Percentiles rank a stretch among this genome's conserved stretches.
These are phyloP conservation scores for Aurelia sp. DNA, from an alignment of 30 jellyfish, hydroid and myxozoan species.

Conservation along the genomic window DNA sequence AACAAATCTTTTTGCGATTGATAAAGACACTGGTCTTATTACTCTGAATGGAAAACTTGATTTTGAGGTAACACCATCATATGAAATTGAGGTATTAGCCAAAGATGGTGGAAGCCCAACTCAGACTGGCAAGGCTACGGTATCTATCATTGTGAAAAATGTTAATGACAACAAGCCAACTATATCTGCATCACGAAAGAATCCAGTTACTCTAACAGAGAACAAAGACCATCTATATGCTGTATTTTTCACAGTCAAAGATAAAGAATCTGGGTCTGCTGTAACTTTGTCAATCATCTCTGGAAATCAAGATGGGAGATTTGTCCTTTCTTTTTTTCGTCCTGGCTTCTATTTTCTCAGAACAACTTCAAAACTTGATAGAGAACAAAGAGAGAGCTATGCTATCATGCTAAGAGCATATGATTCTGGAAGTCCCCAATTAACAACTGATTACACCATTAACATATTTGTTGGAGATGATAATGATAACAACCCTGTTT, in stretches of 20 bases:
- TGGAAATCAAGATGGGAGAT: conserved; percentile 34
- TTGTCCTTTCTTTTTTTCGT: conserved; percentile 1
- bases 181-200: not conserved
- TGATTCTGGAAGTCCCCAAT: conserved; percentile 78
- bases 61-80: conserved; percentile 44
- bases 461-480: conserved; percentile 51
- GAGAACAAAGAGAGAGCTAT: conserved; percentile 60
- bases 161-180: conserved; percentile 83
- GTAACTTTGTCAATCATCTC: conserved; percentile 24
- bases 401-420: conserved; percentile 40
- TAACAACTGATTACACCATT: conserved; percentile 34
- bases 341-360: conserved; percentile 5
- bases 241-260: conserved; percentile 38
- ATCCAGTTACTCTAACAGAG: conserved; percentile 38
- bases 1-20: conserved; percentile 29
- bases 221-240: not conserved
- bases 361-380: conserved; percentile 48
- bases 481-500: conserved; percentile 78
- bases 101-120: conserved; percentile 85
- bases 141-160: conserved; percentile 70
- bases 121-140: conserved; percentile 69
- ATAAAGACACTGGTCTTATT: conserved; percentile 54
- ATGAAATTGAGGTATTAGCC: conserved; percentile 64
- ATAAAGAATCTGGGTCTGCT: conserved; percentile 54
- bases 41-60: conserved; percentile 57